Conservation (phyloP, 2,888 invertebrate genomes). For the Dynastes tityus region DNA sequence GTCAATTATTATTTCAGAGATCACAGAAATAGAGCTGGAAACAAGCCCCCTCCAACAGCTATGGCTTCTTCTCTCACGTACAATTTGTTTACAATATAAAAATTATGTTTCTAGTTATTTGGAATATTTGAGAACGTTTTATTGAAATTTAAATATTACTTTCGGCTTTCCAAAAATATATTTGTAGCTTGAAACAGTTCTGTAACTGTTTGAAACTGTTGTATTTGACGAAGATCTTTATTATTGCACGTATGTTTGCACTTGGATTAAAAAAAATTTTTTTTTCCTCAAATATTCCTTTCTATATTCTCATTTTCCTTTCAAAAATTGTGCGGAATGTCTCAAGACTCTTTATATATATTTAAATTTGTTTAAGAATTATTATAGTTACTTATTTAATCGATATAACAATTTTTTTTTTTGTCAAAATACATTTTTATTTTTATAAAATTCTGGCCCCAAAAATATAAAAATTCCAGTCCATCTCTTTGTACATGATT, state of each 20-base stretch:
- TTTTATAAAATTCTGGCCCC: conserved; percentile 55
- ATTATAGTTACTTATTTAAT: conserved; percentile 45
- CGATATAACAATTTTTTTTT: conserved; percentile 51
- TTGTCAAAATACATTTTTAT: conserved; percentile 58
- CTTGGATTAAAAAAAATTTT: neutral
- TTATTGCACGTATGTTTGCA: conserved; percentile 3
- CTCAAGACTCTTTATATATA: conserved; percentile 36
- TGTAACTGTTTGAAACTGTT: neutral
- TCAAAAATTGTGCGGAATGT: conserved; percentile 49
- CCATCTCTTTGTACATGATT: conserved; percentile 62
- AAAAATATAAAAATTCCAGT: conserved; percentile 63
- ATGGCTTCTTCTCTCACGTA: conserved; percentile 53
- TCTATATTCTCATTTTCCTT: neutral
- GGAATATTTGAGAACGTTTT: conserved; percentile 23
- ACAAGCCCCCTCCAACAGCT: conserved; percentile 52
- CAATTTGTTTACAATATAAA: conserved; percentile 41
- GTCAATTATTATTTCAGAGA: conserved; percentile 67
- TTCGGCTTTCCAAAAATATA: too few relatives aligned
- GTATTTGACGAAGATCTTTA: too few relatives aligned
- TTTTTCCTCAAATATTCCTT: conserved; percentile 11
- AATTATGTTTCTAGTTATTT: neutral
- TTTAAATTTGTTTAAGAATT: conserved; percentile 26
- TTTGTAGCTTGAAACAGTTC: too few relatives aligned
- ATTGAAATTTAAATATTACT: too few relatives aligned
- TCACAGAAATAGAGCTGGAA: conserved; percentile 71